Evolutionary conservation across 1,140 invertebrate species (phyloP).

Genomic region (Macrotrachela quadricornifera): DNA sequence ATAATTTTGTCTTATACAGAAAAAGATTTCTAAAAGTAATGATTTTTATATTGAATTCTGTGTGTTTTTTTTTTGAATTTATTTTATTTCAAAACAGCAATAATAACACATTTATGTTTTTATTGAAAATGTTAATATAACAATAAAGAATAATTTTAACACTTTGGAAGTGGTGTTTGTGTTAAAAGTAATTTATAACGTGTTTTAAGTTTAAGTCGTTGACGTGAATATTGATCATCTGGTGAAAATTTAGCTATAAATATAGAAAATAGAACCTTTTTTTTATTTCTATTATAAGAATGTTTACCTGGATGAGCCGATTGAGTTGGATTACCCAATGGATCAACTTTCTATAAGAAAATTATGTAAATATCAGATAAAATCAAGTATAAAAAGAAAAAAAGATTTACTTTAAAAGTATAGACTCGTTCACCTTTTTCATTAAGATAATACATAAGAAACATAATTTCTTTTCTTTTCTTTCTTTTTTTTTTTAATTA

Average conservation of each 20-base stretch:
- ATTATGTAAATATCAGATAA: neutral
- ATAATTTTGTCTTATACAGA: too few species aligned
- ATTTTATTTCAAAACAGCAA: too few species aligned
- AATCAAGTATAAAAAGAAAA: neutral
- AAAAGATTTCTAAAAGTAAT: too few species aligned
- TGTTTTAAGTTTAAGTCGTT: constrained; percentile 68
- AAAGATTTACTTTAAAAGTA: constrained; percentile 22
- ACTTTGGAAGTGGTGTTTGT: constrained; percentile 48
- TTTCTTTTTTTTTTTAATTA: too few species aligned
- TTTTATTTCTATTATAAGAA: too few species aligned
- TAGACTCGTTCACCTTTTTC: constrained; percentile 29
- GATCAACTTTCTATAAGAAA: constrained; percentile 44
- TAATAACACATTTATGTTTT: too few species aligned
- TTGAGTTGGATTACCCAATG: constrained; percentile 49
- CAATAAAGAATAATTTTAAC: too few species aligned
- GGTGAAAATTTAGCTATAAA: constrained; percentile 62
- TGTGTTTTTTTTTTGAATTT: too few species aligned
- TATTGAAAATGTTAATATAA: too few species aligned
- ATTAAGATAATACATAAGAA: constrained; percentile 30
- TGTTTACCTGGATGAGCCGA: constrained; percentile 52
- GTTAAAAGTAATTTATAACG: constrained; percentile 64
- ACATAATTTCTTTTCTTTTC: constrained; percentile 20
- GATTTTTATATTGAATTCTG: too few species aligned
- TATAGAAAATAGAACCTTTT: too few species aligned
- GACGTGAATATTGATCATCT: constrained; percentile 74